phyloP scores from a whole-genome alignment of 1,140 invertebrate species.

The Hycleus phaleratus region DNA sequence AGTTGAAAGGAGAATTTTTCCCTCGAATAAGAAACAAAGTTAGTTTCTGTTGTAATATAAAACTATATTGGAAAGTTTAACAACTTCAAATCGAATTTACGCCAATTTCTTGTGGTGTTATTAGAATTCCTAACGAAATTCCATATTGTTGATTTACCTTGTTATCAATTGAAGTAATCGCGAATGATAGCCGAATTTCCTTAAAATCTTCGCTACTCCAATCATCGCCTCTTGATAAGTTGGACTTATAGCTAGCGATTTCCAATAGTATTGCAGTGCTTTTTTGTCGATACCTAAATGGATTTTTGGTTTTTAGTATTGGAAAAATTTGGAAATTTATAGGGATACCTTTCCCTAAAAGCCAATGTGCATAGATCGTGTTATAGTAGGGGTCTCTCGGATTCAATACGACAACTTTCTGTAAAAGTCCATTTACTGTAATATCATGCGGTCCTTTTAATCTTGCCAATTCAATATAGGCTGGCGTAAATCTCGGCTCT shows the following conservation, averaged over 20 bases:
- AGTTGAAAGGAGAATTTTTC: too few relatives aligned
- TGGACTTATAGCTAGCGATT: conserved; percentile 46
- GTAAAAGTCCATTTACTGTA: conserved; percentile 46
- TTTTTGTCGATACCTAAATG: conserved; percentile 41
- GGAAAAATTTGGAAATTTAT: conserved; percentile 1
- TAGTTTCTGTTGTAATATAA: too few relatives aligned
- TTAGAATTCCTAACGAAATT: not conserved
- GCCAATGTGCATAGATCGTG: conserved; percentile 59
- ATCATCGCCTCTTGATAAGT: conserved; percentile 48
- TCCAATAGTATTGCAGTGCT: conserved; percentile 52
- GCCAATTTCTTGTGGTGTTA: not conserved
- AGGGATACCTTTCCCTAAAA: conserved; percentile 51
- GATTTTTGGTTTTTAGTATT: not conserved
- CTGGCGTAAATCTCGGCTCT: conserved; percentile 58
- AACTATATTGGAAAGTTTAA: too few relatives aligned
- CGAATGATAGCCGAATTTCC: conserved; percentile 53
- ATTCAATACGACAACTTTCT: conserved; percentile 52
- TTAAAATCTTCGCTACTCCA: conserved; percentile 50
- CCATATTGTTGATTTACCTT: conserved; percentile 41
- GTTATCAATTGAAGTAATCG: conserved; percentile 56
- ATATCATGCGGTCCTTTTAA: conserved; percentile 46
- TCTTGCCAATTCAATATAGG: conserved; percentile 57
- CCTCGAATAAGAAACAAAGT: too few relatives aligned
- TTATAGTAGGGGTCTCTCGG: conserved; percentile 60
- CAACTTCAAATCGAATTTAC: too few relatives aligned